phyloP scores from a whole-genome alignment of 2,888 invertebrate genomes.

The Drosophila kambysellisi region DNA sequence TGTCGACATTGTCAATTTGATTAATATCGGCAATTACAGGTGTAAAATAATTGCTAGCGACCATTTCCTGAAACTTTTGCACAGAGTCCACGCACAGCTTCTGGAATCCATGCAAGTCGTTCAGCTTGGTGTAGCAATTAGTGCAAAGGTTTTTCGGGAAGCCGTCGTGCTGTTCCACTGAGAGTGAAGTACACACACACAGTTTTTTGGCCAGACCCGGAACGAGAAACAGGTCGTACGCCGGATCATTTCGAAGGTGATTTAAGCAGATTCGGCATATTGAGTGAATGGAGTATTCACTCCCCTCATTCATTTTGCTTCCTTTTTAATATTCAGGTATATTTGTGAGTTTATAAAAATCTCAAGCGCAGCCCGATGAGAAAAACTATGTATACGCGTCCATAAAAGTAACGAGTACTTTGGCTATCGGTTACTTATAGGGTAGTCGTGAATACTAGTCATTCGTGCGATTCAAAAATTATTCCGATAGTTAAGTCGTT shows the following conservation, averaged over 20 bases:
- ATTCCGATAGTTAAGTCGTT: slow-evolving; percentile 7
- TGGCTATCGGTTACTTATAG: slow-evolving; percentile 50
- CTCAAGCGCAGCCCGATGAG: slow-evolving; percentile 48
- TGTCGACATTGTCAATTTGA: slow-evolving; percentile 66
- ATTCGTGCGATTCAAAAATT: neutral
- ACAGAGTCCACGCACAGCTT: slow-evolving; percentile 79
- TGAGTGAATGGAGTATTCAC: slow-evolving; percentile 70
- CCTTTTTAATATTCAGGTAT: slow-evolving; percentile 18
- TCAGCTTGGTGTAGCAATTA: slow-evolving; percentile 71
- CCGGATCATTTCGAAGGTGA: slow-evolving; percentile 64
- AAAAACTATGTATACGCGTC: slow-evolving; percentile 66
- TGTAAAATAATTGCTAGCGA: slow-evolving; percentile 58
- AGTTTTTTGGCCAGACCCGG: slow-evolving; percentile 81
- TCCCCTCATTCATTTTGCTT: slow-evolving; percentile 59
- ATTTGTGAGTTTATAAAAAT: slow-evolving; percentile 35
- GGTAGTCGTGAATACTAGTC: slow-evolving; percentile 19
- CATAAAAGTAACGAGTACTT: slow-evolving; percentile 54
- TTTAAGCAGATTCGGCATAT: slow-evolving; percentile 82
- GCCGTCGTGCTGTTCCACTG: slow-evolving; percentile 81
- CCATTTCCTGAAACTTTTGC: slow-evolving; percentile 75
- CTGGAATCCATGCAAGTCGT: slow-evolving; percentile 81
- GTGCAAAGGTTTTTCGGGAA: slow-evolving; percentile 81
- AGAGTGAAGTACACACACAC: slow-evolving; percentile 79
- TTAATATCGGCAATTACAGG: slow-evolving; percentile 57
- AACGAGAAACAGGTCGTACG: slow-evolving; percentile 76